Percentiles rank a stretch among this genome's conserved stretches.
Conservation (phyloP, 2,113 vertebrate species). For the Heptranchias perlo region DNA sequence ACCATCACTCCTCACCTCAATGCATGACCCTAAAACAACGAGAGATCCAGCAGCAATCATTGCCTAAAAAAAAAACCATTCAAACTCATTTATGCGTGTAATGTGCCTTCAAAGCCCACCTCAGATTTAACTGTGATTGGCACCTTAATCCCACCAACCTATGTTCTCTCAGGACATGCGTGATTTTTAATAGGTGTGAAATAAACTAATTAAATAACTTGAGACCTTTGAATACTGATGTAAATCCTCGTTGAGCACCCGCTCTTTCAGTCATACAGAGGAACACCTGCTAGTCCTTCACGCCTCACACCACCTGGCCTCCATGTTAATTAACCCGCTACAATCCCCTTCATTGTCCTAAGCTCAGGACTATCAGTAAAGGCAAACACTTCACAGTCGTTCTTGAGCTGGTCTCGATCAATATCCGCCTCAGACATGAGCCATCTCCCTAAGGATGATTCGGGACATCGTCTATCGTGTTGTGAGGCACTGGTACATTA, state of each 20-base stretch:
- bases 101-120: constrained; percentile 4
- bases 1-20: neutral
- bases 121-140: constrained; percentile 30
- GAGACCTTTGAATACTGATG: constrained; percentile 1
- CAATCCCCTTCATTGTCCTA: neutral
- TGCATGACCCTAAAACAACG: neutral
- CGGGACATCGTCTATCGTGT: neutral
- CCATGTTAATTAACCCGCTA: neutral
- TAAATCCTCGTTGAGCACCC: neutral
- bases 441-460: neutral
- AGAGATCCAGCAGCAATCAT: neutral
- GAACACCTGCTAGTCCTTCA: neutral
- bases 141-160: constrained; percentile 16
- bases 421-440: neutral
- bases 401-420: neutral
- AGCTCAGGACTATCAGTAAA: neutral
- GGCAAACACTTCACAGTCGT: neutral
- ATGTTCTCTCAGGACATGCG: neutral
- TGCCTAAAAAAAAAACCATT: neutral
- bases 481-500: neutral
- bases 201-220: constrained; percentile 33
- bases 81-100: constrained; percentile 12
- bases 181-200: constrained; percentile 26
- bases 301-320: neutral
- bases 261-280: neutral